Evolutionary conservation across 23 tunicate species (phyloP).

Genomic region (Oikopleura albicans): DNA sequence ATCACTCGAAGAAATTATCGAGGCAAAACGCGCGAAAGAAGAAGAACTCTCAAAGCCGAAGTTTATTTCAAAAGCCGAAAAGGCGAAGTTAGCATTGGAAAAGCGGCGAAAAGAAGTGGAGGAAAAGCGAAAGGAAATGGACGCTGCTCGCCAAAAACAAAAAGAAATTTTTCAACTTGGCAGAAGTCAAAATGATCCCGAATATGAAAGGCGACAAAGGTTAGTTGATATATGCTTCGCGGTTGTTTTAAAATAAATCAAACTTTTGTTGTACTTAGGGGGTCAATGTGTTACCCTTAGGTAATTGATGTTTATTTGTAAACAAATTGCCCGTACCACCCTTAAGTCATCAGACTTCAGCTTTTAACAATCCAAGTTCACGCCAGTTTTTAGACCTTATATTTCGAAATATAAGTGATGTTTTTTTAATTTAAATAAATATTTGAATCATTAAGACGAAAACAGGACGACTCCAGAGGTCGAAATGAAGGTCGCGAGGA

Average conservation of each 20-base stretch:
- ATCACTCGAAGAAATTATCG: constrained; percentile 3
- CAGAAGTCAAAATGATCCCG: constrained; percentile 14
- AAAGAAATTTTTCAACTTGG: constrained; percentile 40
- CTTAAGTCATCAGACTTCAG: no score
- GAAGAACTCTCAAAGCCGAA: constrained; percentile 35
- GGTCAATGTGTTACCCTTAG: no score
- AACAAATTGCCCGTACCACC: no score
- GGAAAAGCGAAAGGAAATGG: constrained; percentile 35
- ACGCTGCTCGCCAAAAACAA: constrained; percentile 55
- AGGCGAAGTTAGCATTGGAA: constrained; percentile 67
- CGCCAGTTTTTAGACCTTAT: no score
- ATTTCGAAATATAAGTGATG: no score
- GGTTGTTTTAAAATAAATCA: no score
- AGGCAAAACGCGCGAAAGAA: constrained; percentile 9
- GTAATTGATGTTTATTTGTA: no score
- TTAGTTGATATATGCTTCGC: constrained; percentile 13
- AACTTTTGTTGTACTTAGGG: no score
- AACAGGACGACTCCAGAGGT: constrained; percentile 37
- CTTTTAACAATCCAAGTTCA: no score
- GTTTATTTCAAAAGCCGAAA: constrained; percentile 53
- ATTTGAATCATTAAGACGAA: constrained; percentile 69
- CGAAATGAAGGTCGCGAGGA: constrained; percentile 47
- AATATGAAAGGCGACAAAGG: constrained; percentile 36
- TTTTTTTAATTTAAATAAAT: no score
- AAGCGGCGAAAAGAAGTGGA: constrained; percentile 53